phyloP scores from a whole-genome alignment of 2,888 invertebrate genomes.

The Patella pellucida region DNA sequence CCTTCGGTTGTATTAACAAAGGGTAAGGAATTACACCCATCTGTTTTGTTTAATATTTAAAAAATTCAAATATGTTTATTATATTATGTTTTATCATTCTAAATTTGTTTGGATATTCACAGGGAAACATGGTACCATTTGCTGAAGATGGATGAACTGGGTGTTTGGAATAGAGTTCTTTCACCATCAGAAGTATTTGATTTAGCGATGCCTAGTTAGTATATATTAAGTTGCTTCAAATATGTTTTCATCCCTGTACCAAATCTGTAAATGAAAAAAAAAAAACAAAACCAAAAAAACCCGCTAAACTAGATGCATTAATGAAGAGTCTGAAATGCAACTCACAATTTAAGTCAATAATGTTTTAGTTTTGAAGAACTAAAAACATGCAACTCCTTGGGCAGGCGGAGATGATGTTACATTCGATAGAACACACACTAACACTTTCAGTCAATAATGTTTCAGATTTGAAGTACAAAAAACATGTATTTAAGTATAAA shows the following conservation, averaged over 20 bases:
- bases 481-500: too few relatives aligned
- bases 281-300: too few relatives aligned
- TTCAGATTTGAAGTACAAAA: too few relatives aligned
- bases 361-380: too few relatives aligned
- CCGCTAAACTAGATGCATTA: too few relatives aligned
- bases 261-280: neutral
- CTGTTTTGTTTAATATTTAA: too few relatives aligned
- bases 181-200: neutral
- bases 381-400: neutral
- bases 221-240: neutral
- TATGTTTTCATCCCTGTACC: neutral
- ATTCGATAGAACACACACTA: too few relatives aligned
- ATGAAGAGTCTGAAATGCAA: neutral
- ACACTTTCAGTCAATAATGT: too few relatives aligned
- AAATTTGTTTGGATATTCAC: neutral
- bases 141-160: slow-evolving; percentile 17
- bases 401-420: too few relatives aligned
- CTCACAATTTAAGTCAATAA: too few relatives aligned
- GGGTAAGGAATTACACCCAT: neutral
- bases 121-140: neutral
- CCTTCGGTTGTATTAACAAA: neutral
- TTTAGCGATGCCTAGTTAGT: slow-evolving; percentile 6
- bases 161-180: slow-evolving; percentile 12
- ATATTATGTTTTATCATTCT: neutral
- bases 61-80: too few relatives aligned